phyloP scores from a whole-genome alignment of 2,888 invertebrate genomes.

The Diplazon laetatorius region DNA sequence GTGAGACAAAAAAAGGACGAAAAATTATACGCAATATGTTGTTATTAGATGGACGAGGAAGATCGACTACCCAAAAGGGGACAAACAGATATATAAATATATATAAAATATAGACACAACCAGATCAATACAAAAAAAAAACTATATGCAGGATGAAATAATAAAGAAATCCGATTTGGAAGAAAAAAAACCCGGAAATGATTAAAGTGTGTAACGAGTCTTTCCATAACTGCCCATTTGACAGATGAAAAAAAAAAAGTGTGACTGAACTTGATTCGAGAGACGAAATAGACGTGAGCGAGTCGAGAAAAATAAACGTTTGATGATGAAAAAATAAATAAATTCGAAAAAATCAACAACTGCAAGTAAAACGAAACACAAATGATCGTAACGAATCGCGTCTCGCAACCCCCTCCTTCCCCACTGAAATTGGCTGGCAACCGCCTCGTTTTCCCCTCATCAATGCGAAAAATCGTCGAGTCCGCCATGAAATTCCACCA shows the following conservation, averaged over 20 bases:
- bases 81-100: slow-evolving; percentile 35
- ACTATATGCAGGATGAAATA: slow-evolving; percentile 27
- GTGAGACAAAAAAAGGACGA: background rate
- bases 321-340: background rate
- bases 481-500: background rate
- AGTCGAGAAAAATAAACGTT: slow-evolving; percentile 1
- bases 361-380: background rate
- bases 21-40: slow-evolving; percentile 23
- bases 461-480: background rate
- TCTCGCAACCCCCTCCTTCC: background rate
- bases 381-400: slow-evolving; percentile 17
- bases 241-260: slow-evolving; percentile 70
- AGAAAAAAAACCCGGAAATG: slow-evolving; percentile 44
- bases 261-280: slow-evolving; percentile 9
- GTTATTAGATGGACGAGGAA: slow-evolving; percentile 37
- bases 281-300: background rate
- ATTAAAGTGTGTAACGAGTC: slow-evolving; percentile 68
- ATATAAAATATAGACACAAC: slow-evolving; percentile 20
- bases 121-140: slow-evolving; percentile 6
- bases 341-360: background rate
- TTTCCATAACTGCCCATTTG: slow-evolving; percentile 78
- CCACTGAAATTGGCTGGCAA: background rate
- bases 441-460: slow-evolving; percentile 1
- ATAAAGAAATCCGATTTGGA: slow-evolving; percentile 39
- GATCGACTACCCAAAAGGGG: slow-evolving; percentile 36